phyloP scores from a whole-genome alignment of 2,888 invertebrate genomes.

The Congeria kusceri region DNA sequence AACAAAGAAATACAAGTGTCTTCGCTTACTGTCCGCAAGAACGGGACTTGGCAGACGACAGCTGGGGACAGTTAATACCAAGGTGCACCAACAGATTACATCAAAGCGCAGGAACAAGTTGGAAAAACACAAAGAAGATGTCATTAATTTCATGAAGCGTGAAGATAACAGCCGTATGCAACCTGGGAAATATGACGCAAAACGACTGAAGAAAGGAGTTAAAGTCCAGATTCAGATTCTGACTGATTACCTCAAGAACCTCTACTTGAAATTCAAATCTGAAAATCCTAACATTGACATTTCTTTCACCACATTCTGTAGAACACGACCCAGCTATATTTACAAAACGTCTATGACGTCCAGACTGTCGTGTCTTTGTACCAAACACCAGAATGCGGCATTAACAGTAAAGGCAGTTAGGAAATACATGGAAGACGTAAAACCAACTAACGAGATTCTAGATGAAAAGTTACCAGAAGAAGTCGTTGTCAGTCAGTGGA shows the following conservation, averaged over 20 bases:
- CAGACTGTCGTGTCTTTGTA: conserved; percentile 52
- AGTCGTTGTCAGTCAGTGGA: conserved; percentile 32
- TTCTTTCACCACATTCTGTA: conserved; percentile 35
- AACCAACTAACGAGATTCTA: conserved; percentile 1
- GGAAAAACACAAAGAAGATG: conserved; percentile 9
- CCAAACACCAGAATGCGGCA: conserved; percentile 53
- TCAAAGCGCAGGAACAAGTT: neutral
- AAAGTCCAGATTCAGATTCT: conserved; percentile 33
- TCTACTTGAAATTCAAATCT: conserved; percentile 8
- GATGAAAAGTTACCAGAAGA: conserved; percentile 31
- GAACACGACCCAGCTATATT: conserved; percentile 35
- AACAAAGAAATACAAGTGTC: conserved; percentile 36
- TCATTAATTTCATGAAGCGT: conserved; percentile 31
- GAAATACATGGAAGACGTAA: conserved; percentile 16
- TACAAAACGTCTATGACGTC: conserved; percentile 25
- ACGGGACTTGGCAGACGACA: conserved; percentile 37
- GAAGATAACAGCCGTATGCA: conserved; percentile 43
- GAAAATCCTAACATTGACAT: neutral
- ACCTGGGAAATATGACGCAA: conserved; percentile 47
- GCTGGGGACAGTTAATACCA: conserved; percentile 14
- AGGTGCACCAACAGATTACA: conserved; percentile 8
- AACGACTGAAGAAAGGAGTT: conserved; percentile 21
- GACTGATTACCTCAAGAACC: conserved; percentile 20
- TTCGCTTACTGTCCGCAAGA: conserved; percentile 5
- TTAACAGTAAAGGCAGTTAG: conserved; percentile 43